Evolutionary conservation across 2,797 vertebrate genomes (phyloP), one percentile per base, ranked within the genome.

Genomic region (Urophycis tenuis): DNA sequence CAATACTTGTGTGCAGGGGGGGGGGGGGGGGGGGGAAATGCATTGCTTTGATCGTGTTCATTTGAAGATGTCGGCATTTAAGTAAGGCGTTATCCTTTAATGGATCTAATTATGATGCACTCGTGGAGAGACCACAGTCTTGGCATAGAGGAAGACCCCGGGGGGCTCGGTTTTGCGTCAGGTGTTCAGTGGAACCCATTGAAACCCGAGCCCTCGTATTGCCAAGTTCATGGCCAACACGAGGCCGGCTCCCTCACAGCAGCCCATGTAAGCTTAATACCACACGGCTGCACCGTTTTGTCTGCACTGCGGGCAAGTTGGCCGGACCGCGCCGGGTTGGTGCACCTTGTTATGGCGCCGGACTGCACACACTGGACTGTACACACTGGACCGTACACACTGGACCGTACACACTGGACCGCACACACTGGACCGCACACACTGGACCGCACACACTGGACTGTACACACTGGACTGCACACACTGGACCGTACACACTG

Each of bases 181-280:
- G 64, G 78, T 75, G 45, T 74, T 79, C 29, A 64, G 29, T 39
- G 67, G 74, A 81, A 45, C 72, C 71, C 74, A 53, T 67, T 73
- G 53, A 75, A 75, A 80, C 32, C 75, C 10, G 70, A 78, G 74
- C 39, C 35, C 53, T 73, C 77, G 71, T 36, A 73, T 78, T 71
- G 80, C 73, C 36, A 53, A 9, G 6, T 7, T 64, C 74, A 64
- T n/a, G 8, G 11, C 79, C 72, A 81, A 80, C 76, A 77, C 80
- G 73, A 78, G 33, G 74, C 60, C 74, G 5, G 41, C 72, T 76
- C 73, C 76, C 74, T 82, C 82, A 72, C 72, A 76, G 32, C 74
- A 70, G 76, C 49, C 36, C 39, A 3, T 7, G 33, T 32, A 60
- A 76, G 72, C 70, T 74, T 77, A 70, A 74, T 15, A 45, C 69